Evolutionary conservation across 2,113 vertebrate species (phyloP).

Genomic region (Melanerpes aurifrons): DNA sequence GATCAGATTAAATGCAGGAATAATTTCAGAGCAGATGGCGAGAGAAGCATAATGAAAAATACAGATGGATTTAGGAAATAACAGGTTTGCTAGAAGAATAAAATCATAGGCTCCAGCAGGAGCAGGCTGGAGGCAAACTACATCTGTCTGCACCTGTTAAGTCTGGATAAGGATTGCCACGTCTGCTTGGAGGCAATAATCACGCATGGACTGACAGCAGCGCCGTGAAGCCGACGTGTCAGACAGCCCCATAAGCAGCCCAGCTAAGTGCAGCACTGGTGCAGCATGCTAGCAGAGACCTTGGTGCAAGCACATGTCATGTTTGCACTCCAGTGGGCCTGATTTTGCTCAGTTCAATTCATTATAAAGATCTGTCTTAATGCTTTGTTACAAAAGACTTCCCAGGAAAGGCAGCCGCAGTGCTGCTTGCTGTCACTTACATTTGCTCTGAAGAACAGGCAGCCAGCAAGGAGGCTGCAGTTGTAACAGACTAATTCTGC

Average conservation of each 20-base stretch:
- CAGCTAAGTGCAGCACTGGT: not conserved
- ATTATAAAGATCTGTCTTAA: not conserved
- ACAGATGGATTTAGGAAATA: constrained; percentile 13
- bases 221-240: not conserved
- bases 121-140: not conserved
- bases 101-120: not conserved
- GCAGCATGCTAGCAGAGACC: not conserved
- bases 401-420: not conserved
- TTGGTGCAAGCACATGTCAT: not conserved
- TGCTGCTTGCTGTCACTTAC: not conserved
- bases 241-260: not conserved
- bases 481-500: not conserved
- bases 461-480: not conserved
- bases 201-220: not conserved
- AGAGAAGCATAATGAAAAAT: constrained; percentile 22
- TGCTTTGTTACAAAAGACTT: not conserved
- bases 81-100: not conserved
- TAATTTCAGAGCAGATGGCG: constrained; percentile 16
- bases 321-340: not conserved
- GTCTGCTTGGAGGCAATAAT: not conserved
- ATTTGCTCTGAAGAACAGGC: not conserved
- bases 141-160: not conserved
- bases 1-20: constrained; percentile 25
- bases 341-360: not conserved
- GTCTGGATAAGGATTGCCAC: not conserved